Evolutionary conservation across 2,797 vertebrate species (phyloP).

Genomic region (Mormyrus hasselquistii): DNA sequence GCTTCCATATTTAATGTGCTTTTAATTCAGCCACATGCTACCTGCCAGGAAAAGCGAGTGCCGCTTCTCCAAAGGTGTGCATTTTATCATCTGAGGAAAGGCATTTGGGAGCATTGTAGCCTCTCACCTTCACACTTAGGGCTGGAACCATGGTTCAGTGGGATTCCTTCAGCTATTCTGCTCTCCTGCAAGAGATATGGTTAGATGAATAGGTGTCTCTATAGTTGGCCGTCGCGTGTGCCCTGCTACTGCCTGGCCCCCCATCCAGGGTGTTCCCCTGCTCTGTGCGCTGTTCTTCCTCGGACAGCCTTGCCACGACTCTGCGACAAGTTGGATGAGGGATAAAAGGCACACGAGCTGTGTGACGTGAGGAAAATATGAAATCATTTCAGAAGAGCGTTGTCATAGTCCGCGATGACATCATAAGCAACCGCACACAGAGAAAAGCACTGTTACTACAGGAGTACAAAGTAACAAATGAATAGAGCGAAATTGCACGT

Average conservation of each 20-base stretch:
- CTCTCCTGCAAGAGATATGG: not conserved
- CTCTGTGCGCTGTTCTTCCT: not conserved
- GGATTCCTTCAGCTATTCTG: not conserved
- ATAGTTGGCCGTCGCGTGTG: not conserved
- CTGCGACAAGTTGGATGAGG: not conserved
- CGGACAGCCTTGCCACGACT: not conserved
- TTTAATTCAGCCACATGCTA: not conserved
- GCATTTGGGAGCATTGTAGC: not conserved
- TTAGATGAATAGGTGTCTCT: not conserved
- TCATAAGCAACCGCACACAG: not conserved
- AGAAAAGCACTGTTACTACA: not conserved
- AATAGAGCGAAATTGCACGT: not conserved
- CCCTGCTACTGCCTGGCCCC: not conserved
- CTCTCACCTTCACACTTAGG: not conserved
- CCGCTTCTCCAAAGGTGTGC: not conserved
- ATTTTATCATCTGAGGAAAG: not conserved
- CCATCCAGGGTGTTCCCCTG: not conserved
- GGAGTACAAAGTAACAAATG: not conserved
- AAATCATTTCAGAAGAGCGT: not conserved
- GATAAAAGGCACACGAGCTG: not conserved
- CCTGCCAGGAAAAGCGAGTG: not conserved
- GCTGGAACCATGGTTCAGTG: not conserved
- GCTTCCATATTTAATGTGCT: not conserved
- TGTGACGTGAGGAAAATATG: not conserved
- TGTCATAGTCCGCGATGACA: not conserved